Conservation (phyloP, 2,113 vertebrate species). For the Xiphorhynchus elegans region DNA sequence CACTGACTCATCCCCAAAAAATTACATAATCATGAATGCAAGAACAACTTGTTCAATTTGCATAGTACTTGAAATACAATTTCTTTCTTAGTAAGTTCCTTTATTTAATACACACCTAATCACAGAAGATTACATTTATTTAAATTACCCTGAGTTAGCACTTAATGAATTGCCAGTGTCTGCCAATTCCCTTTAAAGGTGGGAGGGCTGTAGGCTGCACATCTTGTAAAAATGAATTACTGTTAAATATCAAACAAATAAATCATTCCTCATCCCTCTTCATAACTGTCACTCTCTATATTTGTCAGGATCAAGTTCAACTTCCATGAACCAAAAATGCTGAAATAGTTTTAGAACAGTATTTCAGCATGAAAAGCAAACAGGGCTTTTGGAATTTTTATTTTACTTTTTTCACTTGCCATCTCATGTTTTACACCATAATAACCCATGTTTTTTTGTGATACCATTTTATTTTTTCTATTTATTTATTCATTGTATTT, state of each 20-base stretch:
- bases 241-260: not conserved
- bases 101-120: not conserved
- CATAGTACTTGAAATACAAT: not conserved
- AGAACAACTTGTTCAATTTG: conserved; percentile 5
- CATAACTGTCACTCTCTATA: not conserved
- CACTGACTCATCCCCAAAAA: not conserved
- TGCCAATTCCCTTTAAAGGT: not conserved
- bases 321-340: not conserved
- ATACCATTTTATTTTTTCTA: conserved; percentile 4
- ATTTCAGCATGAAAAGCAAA: not conserved
- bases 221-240: not conserved
- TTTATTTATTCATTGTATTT: conserved; percentile 59
- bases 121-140: not conserved
- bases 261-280: not conserved
- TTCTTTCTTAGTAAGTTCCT: not conserved
- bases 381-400: not conserved
- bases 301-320: not conserved
- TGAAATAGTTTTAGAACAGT: not conserved
- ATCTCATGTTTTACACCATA: not conserved
- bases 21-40: not conserved
- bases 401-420: not conserved
- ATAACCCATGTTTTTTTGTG: not conserved
- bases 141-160: not conserved
- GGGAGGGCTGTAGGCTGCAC: not conserved
- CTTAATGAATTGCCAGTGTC: not conserved